These are phyloP conservation scores for Drosophila mauritiana DNA, from an alignment of 1,140 invertebrate species.

Conservation along the genomic window DNA sequence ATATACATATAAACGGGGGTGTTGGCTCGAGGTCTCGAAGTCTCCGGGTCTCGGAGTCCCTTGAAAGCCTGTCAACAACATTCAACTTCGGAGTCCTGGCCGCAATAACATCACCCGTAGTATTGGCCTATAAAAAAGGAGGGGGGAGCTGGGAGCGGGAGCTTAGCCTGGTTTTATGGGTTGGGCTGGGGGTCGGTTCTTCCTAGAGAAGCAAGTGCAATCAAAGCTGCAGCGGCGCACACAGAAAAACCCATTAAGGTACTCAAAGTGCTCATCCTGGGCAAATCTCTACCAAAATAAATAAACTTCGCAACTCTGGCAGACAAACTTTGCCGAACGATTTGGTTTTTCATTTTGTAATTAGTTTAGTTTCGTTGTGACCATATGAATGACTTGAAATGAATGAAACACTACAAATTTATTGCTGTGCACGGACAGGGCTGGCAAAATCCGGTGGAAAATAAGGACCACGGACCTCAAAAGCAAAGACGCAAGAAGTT, in stretches of 20 bases:
- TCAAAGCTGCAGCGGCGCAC: conserved; percentile 1
- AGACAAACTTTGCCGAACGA: too few species aligned
- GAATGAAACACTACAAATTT: neutral
- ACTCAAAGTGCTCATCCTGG: too few species aligned
- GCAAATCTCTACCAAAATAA: too few species aligned
- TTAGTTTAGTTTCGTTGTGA: too few species aligned
- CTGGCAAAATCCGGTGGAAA: neutral
- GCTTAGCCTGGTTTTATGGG: conserved; percentile 8
- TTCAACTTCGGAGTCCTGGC: conserved; percentile 20
- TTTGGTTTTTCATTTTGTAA: too few species aligned
- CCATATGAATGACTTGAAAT: too few species aligned
- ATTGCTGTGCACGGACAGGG: neutral
- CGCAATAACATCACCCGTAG: conserved; percentile 12
- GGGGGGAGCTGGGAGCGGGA: neutral
- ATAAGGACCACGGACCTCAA: conserved; percentile 1
- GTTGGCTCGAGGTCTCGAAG: conserved; percentile 27
- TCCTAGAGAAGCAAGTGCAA: neutral
- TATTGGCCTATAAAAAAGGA: conserved; percentile 24
- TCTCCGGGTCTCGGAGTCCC: conserved; percentile 26
- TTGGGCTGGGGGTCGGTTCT: too few species aligned
- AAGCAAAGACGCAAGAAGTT: conserved; percentile 7
- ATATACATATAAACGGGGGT: neutral
- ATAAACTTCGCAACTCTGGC: too few species aligned
- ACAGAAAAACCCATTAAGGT: neutral
- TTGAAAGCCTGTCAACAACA: conserved; percentile 68